phyloP scores from a whole-genome alignment of 2,888 invertebrate species.

The Aphidius colemani region DNA sequence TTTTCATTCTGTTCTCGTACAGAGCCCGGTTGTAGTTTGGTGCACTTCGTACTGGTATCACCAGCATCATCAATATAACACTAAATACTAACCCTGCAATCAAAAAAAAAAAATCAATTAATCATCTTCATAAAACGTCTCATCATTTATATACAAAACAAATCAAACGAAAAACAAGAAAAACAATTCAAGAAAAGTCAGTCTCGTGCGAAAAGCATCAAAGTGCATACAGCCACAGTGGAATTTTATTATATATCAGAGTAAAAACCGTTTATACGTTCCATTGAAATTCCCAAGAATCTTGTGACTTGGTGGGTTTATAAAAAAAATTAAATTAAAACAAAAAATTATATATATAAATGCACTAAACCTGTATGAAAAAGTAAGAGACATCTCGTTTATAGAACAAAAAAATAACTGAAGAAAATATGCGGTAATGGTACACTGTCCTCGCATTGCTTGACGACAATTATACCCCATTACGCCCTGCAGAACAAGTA shows the following conservation, averaged over 20 bases:
- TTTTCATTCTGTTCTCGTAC: too few species aligned
- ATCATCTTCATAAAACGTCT: slow-evolving; percentile 11
- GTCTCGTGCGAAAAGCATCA: background rate
- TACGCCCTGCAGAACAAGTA: slow-evolving; percentile 37
- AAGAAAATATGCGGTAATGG: slow-evolving; percentile 59
- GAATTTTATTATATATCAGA: background rate
- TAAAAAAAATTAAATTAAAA: slow-evolving; percentile 30
- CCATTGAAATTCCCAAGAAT: slow-evolving; percentile 55
- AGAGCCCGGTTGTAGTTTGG: too few species aligned
- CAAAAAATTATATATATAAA: slow-evolving; percentile 24
- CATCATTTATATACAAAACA: background rate
- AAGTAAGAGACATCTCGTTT: slow-evolving; percentile 35
- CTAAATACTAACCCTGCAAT: slow-evolving; percentile 52
- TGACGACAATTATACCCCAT: slow-evolving; percentile 60
- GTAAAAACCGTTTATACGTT: slow-evolving; percentile 39
- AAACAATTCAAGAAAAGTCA: background rate
- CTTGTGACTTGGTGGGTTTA: slow-evolving; percentile 34
- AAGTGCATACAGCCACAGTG: background rate
- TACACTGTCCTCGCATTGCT: slow-evolving; percentile 60
- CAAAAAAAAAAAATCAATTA: slow-evolving; percentile 21
- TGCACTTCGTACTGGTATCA: slow-evolving; percentile 49
- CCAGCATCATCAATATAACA: slow-evolving; percentile 50
- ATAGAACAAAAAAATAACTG: slow-evolving; percentile 45
- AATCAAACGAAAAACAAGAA: background rate
- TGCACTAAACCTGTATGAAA: slow-evolving; percentile 29